Evolutionary conservation across 2,888 invertebrate species (phyloP).

Genomic region (Acrobasis suavella): DNA sequence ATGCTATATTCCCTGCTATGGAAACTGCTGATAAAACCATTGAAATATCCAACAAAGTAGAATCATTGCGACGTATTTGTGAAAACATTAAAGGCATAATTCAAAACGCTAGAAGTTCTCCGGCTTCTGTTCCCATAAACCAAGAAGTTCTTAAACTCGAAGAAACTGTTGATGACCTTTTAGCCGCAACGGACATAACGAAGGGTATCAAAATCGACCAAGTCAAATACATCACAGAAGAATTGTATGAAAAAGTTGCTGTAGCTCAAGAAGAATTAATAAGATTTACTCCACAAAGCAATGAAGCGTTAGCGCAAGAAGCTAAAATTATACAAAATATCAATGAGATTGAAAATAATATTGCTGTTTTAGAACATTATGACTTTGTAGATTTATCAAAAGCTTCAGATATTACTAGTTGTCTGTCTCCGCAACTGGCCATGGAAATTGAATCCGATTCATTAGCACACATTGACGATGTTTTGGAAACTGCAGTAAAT

Average conservation of each 20-base stretch:
- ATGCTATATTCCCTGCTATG: conserved; percentile 56
- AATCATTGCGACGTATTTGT: conserved; percentile 54
- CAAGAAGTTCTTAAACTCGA: conserved; percentile 45
- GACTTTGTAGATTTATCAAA: conserved; percentile 63
- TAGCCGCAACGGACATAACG: conserved; percentile 53
- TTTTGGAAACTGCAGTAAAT: conserved; percentile 55
- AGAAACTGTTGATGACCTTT: conserved; percentile 48
- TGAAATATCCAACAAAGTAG: conserved; percentile 62
- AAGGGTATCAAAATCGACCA: conserved; percentile 55
- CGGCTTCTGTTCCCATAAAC: conserved; percentile 29
- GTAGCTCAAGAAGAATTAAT: conserved; percentile 62
- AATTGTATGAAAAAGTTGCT: conserved; percentile 57
- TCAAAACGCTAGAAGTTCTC: conserved; percentile 39
- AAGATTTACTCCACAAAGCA: conserved; percentile 49
- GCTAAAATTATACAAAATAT: conserved; percentile 61
- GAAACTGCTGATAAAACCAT: conserved; percentile 57
- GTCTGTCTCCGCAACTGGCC: conserved; percentile 49
- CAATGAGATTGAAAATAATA: conserved; percentile 61
- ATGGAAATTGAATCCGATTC: conserved; percentile 56
- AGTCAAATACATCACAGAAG: conserved; percentile 58
- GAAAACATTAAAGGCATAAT: conserved; percentile 55
- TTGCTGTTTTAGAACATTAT: conserved; percentile 64
- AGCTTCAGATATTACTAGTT: conserved; percentile 54
- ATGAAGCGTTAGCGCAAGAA: conserved; percentile 51
- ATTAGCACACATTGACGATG: conserved; percentile 53